A percentile compares a stretch with the other conserved stretches of the same genome.
phyloP scores from a whole-genome alignment of 2,797 vertebrate genomes.

The Anguilla marmorata region DNA sequence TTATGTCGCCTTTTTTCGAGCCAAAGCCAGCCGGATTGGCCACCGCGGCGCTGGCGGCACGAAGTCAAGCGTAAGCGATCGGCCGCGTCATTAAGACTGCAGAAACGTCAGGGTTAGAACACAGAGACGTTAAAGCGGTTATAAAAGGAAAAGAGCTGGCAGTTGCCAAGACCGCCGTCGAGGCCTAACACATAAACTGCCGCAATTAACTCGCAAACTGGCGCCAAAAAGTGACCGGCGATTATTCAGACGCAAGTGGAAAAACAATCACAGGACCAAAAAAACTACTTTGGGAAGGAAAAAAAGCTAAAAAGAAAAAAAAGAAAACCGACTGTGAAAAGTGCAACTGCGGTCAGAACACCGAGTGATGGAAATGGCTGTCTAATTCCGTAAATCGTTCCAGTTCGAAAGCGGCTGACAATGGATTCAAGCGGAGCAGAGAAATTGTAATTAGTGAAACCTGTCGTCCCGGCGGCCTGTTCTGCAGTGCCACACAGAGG shows the following conservation, averaged over 20 bases:
- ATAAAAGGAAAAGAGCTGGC: not conserved
- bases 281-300: not conserved
- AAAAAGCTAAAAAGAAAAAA: not conserved
- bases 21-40: not conserved
- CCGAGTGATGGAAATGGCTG: not conserved
- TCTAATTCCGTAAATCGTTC: not conserved
- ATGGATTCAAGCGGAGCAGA: not conserved
- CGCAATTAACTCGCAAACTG: not conserved
- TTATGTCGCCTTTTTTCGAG: not conserved
- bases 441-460: not conserved
- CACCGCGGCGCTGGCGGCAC: not conserved
- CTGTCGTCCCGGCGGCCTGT: not conserved
- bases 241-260: not conserved
- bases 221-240: not conserved
- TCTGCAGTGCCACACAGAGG: not conserved
- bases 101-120: conserved; percentile 16
- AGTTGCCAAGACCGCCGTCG: not conserved
- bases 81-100: not conserved
- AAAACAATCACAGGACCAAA: not conserved
- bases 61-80: not conserved
- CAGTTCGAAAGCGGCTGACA: not conserved
- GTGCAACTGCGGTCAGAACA: not conserved
- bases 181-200: not conserved
- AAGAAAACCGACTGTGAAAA: not conserved
- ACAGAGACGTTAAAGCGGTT: not conserved